Evolutionary conservation across 2,797 vertebrate species (phyloP).

Genomic region (Gallinago solitaria): DNA sequence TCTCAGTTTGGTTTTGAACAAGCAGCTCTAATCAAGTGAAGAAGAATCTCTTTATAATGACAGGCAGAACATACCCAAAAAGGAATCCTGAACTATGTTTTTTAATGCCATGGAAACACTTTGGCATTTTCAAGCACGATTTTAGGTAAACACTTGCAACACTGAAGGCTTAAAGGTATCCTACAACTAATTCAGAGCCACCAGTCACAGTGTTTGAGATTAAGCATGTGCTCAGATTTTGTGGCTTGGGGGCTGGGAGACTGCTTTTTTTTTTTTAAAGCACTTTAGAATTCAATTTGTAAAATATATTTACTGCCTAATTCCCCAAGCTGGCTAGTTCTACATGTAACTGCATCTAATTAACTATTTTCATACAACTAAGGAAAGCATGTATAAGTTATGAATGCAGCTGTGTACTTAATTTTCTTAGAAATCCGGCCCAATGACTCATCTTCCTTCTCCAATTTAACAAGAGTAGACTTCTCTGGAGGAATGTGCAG

Average conservation of each 20-base stretch:
- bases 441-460: background rate
- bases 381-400: background rate
- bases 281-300: background rate
- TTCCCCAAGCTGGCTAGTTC: background rate
- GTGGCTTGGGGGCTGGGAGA: background rate
- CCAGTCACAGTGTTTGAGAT: background rate
- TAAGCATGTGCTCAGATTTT: background rate
- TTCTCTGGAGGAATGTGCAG: background rate
- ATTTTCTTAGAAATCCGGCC: background rate
- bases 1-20: background rate
- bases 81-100: background rate
- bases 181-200: background rate
- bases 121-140: background rate
- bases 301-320: background rate
- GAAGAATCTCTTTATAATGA: background rate
- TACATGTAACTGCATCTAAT: background rate
- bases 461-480: background rate
- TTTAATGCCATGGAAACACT: background rate
- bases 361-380: background rate
- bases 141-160: background rate
- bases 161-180: background rate
- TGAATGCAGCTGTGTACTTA: background rate
- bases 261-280: background rate
- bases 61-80: background rate
- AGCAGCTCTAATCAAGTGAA: background rate